Conservation (phyloP, 2,888 invertebrate genomes). For the Tetragnatha montana region DNA sequence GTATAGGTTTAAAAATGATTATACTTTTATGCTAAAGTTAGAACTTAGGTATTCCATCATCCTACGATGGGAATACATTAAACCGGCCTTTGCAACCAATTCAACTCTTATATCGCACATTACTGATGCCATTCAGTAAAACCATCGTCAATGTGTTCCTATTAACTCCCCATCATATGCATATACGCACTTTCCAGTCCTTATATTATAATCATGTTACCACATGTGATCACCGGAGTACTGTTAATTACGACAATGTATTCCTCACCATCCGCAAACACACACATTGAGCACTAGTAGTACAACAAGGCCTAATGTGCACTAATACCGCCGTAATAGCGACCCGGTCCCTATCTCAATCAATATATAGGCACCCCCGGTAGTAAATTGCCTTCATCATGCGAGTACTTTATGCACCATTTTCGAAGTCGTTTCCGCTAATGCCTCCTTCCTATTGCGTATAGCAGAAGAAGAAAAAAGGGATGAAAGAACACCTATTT, state of each 20-base stretch:
- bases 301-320: neutral
- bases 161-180: no score
- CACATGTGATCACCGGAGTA: no score
- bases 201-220: no score
- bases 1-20: no score
- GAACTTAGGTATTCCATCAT: no score
- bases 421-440: conserved; percentile 46
- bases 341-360: conserved; percentile 34
- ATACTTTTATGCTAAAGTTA: no score
- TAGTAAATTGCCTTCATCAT: conserved; percentile 25
- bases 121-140: no score
- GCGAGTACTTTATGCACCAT: conserved; percentile 14
- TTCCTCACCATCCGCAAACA: neutral
- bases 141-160: no score
- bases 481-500: conserved; percentile 27
- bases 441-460: conserved; percentile 18
- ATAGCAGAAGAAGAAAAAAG: neutral
- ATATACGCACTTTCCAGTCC: no score
- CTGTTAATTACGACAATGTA: neutral
- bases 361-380: conserved; percentile 5
- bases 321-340: conserved; percentile 17
- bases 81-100: no score
- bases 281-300: neutral
- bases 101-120: no score
- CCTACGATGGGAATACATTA: no score